Percentiles rank a stretch among this genome's conserved stretches.
Conservation (phyloP, 2,888 invertebrate genomes). For the Ceratothoa steindachneri region DNA sequence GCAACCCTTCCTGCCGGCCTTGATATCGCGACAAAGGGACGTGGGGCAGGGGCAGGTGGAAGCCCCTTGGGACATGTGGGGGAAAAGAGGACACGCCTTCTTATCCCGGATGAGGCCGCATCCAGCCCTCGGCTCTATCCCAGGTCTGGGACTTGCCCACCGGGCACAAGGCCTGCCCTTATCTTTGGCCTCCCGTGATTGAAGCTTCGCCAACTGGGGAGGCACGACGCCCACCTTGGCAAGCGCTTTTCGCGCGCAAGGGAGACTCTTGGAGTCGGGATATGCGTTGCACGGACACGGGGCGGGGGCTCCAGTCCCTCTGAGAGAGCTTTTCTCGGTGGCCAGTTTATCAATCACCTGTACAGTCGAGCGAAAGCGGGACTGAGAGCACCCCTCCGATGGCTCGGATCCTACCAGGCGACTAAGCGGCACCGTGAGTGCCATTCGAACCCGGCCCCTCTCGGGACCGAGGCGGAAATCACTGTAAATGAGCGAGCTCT, state of each 20-base stretch:
- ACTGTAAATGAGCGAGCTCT: neutral
- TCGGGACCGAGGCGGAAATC: neutral
- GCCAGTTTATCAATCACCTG: neutral
- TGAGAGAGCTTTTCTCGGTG: neutral
- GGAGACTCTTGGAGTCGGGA: neutral
- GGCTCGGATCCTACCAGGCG: neutral
- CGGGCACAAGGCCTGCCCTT: neutral
- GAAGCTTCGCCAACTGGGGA: neutral
- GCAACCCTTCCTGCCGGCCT: neutral
- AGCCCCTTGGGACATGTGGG: neutral
- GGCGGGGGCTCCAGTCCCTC: neutral
- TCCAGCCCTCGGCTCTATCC: neutral
- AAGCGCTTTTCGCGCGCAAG: neutral
- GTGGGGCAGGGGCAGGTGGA: neutral
- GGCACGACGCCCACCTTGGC: neutral
- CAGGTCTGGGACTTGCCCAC: neutral
- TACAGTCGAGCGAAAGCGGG: neutral
- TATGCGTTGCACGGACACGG: neutral
- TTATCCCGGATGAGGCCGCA: no score
- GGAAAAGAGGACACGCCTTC: neutral
- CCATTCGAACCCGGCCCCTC: neutral
- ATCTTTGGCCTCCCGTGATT: neutral
- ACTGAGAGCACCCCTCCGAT: neutral
- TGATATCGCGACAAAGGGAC: neutral
- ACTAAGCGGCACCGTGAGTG: neutral